Base-by-base conservation (phyloP, 2,113 vertebrate species). In the Oenanthe oenanthe region DNA sequence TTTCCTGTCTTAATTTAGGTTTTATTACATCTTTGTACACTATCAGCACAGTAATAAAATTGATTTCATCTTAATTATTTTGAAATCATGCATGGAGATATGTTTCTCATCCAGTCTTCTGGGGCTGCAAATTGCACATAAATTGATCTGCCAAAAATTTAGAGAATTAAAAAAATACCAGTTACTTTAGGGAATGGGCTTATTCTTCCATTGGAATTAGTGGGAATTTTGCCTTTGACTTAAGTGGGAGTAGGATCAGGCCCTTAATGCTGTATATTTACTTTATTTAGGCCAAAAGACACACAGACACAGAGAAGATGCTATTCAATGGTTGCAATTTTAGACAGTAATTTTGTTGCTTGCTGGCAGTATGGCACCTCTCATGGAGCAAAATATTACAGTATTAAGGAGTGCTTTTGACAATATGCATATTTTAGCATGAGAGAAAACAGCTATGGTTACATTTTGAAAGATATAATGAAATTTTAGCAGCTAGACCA, bases 221-320 rank as follows among this genome's bases (percentile, higher is more conserved):
- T 14, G 60, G 75, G 89, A 90, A 90, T 93, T 92, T 85, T 96
- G 60, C 67, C 92, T 83, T n/a, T 90, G 58, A 90, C 40, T 88
- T 95, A 93, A 96, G 72, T 96, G 82, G 43, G 40, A 94, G 60
- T 80, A 90, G 88, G 88, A 95, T 96, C 92, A 88, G 82, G 51
- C 60, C 81, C 88, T 94, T 95, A 93, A 47, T 66, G 22, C 48
- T 93, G 60, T 77, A 36, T 94, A 84, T 96, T 96, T 95, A 78
- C n/a, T 81, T 77, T 92, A 73, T 95, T 80, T 95, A 77, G 67
- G 60, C 75, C 92, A 93, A 96, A 93, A 94, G 92, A 93, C 92
- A 96, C 89, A 93, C 26, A 89, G 78, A 88, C 71, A 96, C 67
- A 95, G 87, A 96, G 87, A 94, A 95, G 67, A 94, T 58, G 80